phyloP scores from a whole-genome alignment of 2,113 vertebrate genomes.

The Thunnus thynnus region DNA sequence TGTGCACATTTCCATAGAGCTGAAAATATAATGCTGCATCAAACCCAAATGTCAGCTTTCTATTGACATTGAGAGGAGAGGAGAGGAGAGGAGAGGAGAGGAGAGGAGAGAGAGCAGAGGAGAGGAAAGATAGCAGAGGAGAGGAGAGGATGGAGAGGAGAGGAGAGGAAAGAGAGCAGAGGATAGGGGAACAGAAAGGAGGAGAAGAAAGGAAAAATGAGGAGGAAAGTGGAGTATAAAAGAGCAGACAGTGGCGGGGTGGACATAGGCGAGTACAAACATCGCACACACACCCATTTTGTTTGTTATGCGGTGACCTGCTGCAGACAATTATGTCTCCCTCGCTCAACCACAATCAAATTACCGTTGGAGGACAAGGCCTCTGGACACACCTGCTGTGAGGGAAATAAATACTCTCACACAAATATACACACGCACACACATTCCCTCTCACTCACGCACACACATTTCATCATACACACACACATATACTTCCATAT shows the following conservation, averaged over 20 bases:
- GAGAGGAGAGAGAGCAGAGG: too few relatives aligned
- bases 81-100: too few relatives aligned
- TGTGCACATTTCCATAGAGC: conserved; percentile 71
- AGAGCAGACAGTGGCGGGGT: neutral
- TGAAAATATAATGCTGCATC: conserved; percentile 73
- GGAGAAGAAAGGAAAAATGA: too few relatives aligned
- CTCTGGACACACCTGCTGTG: conserved; percentile 51
- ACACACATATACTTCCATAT: neutral
- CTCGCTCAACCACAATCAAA: conserved; percentile 72
- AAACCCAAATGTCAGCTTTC: conserved; percentile 78
- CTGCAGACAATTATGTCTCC: conserved; percentile 69
- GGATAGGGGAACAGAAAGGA: too few relatives aligned
- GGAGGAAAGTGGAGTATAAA: neutral
- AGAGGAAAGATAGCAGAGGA: too few relatives aligned
- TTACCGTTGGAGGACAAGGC: conserved; percentile 75
- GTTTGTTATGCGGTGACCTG: conserved; percentile 68
- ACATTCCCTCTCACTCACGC: neutral
- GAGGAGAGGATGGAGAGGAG: too few relatives aligned
- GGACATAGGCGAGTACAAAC: neutral
- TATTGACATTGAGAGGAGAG: conserved; percentile 74
- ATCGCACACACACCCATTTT: conserved; percentile 38
- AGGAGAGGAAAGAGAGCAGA: too few relatives aligned
- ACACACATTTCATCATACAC: neutral
- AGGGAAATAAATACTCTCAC: conserved; percentile 17
- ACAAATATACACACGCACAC: neutral